Base-by-base conservation (phyloP, 1,140 invertebrate species). In the Drosophila baimaii region DNA sequence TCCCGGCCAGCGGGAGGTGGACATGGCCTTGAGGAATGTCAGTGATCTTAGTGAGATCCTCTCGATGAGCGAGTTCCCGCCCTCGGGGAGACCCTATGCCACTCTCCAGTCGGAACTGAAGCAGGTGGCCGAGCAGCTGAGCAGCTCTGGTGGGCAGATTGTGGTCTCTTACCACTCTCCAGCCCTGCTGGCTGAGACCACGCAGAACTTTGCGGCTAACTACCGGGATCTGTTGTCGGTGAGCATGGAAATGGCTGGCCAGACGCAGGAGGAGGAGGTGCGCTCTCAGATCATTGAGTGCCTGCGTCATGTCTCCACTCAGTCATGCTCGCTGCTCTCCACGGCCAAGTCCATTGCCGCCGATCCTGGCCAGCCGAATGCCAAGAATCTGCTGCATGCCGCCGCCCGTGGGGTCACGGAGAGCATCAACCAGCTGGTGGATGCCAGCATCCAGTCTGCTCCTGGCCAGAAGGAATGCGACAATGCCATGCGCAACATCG, bases 401-500 rank as follows among this genome's bases (percentile, higher is more conserved):
- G 97, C 98, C 25, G 97, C 97, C 0, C 94, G 97, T 41, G 95
- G 96, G 3, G 97, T 99, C 6, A 98, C 97, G 1, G 98, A 99
- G 74, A 97, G 96, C 85, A 98, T 99, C 63, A 99, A 99, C 91
- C 95, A 97, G 76, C 93, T 99, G 39, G 96, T 98, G 74, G 96
- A 97, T 92, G 95, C 96, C 51, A 97, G 96, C 91, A 97, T 96
- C 5, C 95, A 95, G 43, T 95, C 96, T 2, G 96, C 97, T 1
- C 97, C 98, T 92, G 97, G 98, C 1, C 97, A 99, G 93, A 98
- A 97, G 91, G 98, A 99, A 90, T 99, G 98, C 92, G 98, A 98
- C 89, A 98, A 97, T 90, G 98, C 98, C 3, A 96, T 99, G n/a
- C 94, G 98, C 59, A 97, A 97, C 90, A 99, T 99, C 66, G 95